Evolutionary conservation across 1,140 invertebrate genomes (phyloP), one percentile per base, ranked within the genome.

Genomic region (Oedothorax gibbosus): DNA sequence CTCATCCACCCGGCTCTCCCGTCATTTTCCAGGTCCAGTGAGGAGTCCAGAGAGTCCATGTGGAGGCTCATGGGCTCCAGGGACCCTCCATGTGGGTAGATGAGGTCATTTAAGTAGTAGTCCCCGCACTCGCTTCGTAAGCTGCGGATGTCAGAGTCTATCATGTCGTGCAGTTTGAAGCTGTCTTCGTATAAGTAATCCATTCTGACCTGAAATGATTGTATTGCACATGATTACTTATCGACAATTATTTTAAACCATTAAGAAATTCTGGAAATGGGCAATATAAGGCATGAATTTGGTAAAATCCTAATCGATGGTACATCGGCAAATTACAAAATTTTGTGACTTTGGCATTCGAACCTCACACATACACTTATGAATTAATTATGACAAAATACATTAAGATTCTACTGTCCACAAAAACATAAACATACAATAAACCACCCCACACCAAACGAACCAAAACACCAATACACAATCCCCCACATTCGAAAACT

Each of bases 71-170:
- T 62, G n/a, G 72, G 68, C 35, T 72, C 4, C 71, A 73, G 80
- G 8, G 68, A 73, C 9, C 50, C 78, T 53, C 35, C 54, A 51
- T 20, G 53, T 49, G 11, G 49, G 35, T 10, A 65, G 49, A 62
- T 12, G 15, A 60, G 49, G 15, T 73, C 81, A 73, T 60, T 81
- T 9, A 18, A n/a, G n/a, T 51, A 78, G 20, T 66, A 66, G 0
- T 82, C 69, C 5, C 18, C 80, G 49, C n/a, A 56, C 57, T 84
- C 81, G n/a, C n/a, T 12, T 14, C 57, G 54, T 57, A 15, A 20
- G 68, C 93, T 93, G 87, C 95, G 95, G 51, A 96, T 95, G 88
- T 96, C 95, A 88, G 95, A 94, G 71, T 93, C 95, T 83, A 96
- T 92, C 93, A 96, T 95, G 86, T 93, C 93, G 88, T 89, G 88